Conservation (phyloP, 2,888 invertebrate species). For the Yponomeuta plumbellus region DNA sequence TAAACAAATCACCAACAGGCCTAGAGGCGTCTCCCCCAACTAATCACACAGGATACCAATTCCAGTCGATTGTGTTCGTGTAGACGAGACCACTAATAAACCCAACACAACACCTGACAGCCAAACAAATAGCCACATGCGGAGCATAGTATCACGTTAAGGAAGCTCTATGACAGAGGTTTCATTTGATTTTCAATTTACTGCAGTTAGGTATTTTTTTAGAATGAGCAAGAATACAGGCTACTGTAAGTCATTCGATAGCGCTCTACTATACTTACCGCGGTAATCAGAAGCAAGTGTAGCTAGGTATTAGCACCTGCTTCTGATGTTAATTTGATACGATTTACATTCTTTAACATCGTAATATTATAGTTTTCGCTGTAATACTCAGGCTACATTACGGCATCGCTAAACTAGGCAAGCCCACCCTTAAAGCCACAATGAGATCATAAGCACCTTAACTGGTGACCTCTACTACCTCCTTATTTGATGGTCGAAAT, state of each 20-base stretch:
- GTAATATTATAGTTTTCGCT: too few relatives aligned
- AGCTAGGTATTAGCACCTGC: too few relatives aligned
- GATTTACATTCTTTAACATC: too few relatives aligned
- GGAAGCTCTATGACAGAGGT: too few relatives aligned
- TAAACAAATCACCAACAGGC: not conserved
- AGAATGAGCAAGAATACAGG: too few relatives aligned
- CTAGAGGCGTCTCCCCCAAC: not conserved
- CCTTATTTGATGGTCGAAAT: not conserved
- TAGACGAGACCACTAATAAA: not conserved
- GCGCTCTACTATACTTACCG: too few relatives aligned
- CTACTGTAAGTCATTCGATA: too few relatives aligned
- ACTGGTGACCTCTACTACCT: not conserved
- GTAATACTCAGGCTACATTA: not conserved
- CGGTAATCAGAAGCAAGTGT: too few relatives aligned
- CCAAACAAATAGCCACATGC: not conserved
- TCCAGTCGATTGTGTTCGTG: not conserved
- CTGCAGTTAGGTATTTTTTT: too few relatives aligned
- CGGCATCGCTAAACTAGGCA: not conserved
- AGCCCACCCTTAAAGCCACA: not conserved
- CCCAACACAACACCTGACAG: not conserved
- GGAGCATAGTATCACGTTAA: too few relatives aligned
- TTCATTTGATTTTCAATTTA: too few relatives aligned
- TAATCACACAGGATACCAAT: slow-evolving; percentile 1
- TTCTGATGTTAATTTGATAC: too few relatives aligned
- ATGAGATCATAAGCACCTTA: not conserved